These are phyloP conservation scores for Rotaria magnacalcarata DNA, from an alignment of 2,888 invertebrate genomes.

Conservation along the genomic window DNA sequence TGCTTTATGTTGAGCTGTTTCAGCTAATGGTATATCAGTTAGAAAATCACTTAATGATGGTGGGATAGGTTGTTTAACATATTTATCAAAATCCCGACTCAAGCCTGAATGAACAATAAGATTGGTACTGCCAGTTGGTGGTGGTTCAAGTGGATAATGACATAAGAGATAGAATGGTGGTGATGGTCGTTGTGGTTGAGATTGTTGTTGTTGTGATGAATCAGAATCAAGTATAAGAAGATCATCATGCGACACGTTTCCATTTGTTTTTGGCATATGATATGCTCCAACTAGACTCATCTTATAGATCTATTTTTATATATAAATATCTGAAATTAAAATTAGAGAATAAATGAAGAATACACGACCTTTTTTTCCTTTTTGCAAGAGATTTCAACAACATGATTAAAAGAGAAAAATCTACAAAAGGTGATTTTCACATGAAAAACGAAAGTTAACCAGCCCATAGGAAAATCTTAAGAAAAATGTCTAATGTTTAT, in stretches of 20 bases:
- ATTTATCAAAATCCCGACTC: constrained; percentile 25
- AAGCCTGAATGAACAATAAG: constrained; percentile 8
- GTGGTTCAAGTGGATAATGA: constrained; percentile 18
- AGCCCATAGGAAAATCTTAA: no score
- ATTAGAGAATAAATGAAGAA: no score
- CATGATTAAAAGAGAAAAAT: no score
- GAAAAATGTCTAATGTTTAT: no score
- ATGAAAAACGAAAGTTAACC: no score
- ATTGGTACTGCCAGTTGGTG: constrained; percentile 31
- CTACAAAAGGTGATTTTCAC: no score
- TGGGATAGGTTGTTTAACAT: not conserved
- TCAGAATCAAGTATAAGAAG: not conserved
- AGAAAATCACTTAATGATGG: constrained; percentile 35
- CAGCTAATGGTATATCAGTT: not conserved
- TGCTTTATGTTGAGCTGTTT: constrained; percentile 25
- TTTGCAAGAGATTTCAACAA: no score
- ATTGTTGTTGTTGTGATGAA: not conserved
- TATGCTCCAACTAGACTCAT: not conserved
- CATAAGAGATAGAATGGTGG: constrained; percentile 6
- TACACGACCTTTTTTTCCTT: no score
- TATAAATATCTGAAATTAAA: no score
- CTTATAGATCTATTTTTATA: not conserved
- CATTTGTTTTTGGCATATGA: constrained; percentile 15
- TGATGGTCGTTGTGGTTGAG: constrained; percentile 28
- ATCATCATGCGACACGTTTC: not conserved